Percentiles rank a stretch among this genome's conserved stretches.
phyloP scores from a whole-genome alignment of 2,888 invertebrate genomes.

The Augochlorella aurata region DNA sequence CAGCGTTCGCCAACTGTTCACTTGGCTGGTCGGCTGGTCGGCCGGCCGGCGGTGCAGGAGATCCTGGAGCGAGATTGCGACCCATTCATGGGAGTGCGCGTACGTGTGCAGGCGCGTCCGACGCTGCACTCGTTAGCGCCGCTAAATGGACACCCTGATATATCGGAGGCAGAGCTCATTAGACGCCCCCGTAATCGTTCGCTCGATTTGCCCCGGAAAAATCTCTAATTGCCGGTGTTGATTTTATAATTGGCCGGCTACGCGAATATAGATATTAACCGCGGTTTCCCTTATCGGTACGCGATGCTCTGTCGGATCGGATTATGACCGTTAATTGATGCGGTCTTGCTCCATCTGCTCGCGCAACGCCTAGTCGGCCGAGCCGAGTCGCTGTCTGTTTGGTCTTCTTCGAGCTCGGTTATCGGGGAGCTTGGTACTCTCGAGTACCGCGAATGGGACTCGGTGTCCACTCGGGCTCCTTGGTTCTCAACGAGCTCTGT shows the following conservation, averaged over 20 bases:
- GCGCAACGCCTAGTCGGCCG: neutral
- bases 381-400: neutral
- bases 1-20: conserved; percentile 62
- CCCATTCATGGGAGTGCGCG: conserved; percentile 67
- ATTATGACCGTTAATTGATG: conserved; percentile 33
- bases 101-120: conserved; percentile 45
- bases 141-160: conserved; percentile 74
- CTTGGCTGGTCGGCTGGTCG: conserved; percentile 64
- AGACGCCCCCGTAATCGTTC: conserved; percentile 60
- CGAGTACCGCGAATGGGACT: neutral
- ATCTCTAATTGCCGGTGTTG: conserved; percentile 54
- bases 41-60: conserved; percentile 68
- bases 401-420: neutral
- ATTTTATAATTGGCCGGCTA: conserved; percentile 46
- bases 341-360: too few relatives aligned
- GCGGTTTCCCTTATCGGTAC: conserved; percentile 29
- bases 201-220: conserved; percentile 52
- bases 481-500: too few relatives aligned
- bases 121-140: conserved; percentile 71
- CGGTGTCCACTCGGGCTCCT: neutral
- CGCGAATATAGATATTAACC: conserved; percentile 7
- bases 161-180: conserved; percentile 61
- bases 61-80: conserved; percentile 74
- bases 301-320: conserved; percentile 4
- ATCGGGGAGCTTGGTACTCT: neutral